Evolutionary conservation across 1,140 invertebrate genomes (phyloP), one percentile per base, ranked within the genome.

Genomic region (Delia radicum): DNA sequence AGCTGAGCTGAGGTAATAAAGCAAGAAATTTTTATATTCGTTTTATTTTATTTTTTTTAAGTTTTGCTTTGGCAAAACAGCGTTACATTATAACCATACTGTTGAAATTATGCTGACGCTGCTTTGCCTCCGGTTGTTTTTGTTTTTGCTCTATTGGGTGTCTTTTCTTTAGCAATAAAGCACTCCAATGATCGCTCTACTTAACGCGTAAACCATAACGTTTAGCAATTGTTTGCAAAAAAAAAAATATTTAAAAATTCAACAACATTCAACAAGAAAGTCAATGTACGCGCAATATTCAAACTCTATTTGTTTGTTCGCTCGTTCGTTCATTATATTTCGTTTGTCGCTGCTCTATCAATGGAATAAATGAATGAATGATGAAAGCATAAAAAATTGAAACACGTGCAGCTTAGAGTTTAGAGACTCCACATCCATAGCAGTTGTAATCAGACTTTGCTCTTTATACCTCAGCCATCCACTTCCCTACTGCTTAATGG

Each of bases 111-210:
- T 67, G 63, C n/a, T 29, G 15, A 15, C 24, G 63, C 63, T 29
- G 27, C 28, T 67, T 29, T 29, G 63, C 63, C 28, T 33, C 28
- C 63, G 63, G 63, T 29, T 42, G 2, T 63, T 63, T 1, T 24
- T 24, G 7, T 18, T 67, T n/a, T 67, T 18, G 28, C 27, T 29
- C 48, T 7, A 29, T 67, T 18, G 28, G 63, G 29, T 67, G 63
- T 67, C 63, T 67, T 67, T 67, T 67, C 63, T 67, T 67, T 67
- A 67, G 63, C 29, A 67, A 67, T 31, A 67, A 67, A 29, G 63
- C 63, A 29, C 13, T 31, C 4, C 27, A 67, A 65, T 67, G 63
- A 67, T 67, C 29, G 63, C 63, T 67, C 63, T 67, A 67, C 63
- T 67, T 67, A 67, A 67, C 63, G 28, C 63, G 13, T 67, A 67